phyloP scores from a whole-genome alignment of 2,113 vertebrate species.

The Pteropus alecto region DNA sequence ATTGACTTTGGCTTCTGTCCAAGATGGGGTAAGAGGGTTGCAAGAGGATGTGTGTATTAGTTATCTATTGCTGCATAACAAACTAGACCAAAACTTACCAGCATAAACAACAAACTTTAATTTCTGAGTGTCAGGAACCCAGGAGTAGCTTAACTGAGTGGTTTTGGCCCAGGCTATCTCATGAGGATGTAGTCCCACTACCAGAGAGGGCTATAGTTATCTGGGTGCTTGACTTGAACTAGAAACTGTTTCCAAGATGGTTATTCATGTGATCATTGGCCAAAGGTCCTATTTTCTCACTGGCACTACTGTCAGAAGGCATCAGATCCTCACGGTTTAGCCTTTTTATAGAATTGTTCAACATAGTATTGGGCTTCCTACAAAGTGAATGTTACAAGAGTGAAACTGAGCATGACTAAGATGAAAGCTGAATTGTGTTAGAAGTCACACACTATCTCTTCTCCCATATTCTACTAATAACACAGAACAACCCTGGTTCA shows the following conservation, averaged over 20 bases:
- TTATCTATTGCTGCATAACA: background rate
- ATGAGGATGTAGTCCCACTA: background rate
- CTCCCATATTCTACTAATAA: background rate
- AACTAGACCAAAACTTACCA: background rate
- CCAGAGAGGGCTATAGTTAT: background rate
- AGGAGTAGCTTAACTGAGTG: background rate
- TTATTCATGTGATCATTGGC: background rate
- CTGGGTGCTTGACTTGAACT: background rate
- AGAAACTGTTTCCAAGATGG: background rate
- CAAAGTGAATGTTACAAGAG: background rate
- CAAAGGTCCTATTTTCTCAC: background rate
- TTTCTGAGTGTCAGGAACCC: background rate
- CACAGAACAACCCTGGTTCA: background rate
- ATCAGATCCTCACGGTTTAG: background rate
- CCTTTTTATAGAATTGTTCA: background rate
- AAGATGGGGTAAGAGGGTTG: background rate
- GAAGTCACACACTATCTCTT: background rate
- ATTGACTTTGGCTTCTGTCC: background rate
- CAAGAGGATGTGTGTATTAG: background rate
- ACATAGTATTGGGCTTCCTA: background rate
- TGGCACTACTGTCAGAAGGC: background rate
- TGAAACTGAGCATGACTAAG: background rate
- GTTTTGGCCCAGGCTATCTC: background rate
- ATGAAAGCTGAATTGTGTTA: background rate
- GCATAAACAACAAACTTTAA: background rate